phyloP scores from a whole-genome alignment of 2,888 invertebrate species.

The Eumerus sabulonum region DNA sequence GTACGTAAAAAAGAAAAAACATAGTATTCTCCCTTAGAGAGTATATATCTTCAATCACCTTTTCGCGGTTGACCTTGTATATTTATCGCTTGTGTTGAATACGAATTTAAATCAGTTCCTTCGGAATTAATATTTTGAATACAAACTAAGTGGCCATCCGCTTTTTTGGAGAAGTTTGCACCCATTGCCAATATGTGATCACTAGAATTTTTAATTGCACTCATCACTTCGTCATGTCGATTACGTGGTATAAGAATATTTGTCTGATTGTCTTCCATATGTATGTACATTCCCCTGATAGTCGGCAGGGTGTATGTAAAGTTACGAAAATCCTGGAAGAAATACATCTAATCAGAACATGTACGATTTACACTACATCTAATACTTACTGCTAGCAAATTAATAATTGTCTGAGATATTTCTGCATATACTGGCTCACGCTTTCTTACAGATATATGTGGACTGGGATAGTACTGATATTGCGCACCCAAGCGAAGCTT shows the following conservation, averaged over 20 bases:
- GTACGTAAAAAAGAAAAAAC: no score
- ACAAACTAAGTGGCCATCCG: conserved; percentile 93
- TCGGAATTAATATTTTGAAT: conserved; percentile 85
- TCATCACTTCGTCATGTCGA: conserved; percentile 86
- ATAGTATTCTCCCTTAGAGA: background rate
- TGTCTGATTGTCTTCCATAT: conserved; percentile 90
- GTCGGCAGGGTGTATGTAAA: conserved; percentile 89
- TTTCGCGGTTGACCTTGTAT: conserved; percentile 89
- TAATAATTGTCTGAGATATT: conserved; percentile 93
- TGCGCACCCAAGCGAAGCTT: conserved; percentile 90
- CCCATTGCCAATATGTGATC: conserved; percentile 92
- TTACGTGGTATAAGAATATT: conserved; percentile 88
- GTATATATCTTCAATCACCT: conserved; percentile 79
- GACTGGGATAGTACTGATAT: conserved; percentile 92
- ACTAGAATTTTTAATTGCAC: conserved; percentile 88
- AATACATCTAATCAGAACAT: background rate
- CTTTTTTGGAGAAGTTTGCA: conserved; percentile 87
- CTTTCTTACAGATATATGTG: conserved; percentile 87
- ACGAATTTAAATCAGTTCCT: conserved; percentile 84
- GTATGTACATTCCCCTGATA: conserved; percentile 87
- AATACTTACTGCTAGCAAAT: conserved; percentile 84
- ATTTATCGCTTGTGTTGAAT: conserved; percentile 92
- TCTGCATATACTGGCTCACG: conserved; percentile 90
- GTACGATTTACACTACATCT: background rate
- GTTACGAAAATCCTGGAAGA: conserved; percentile 86